phyloP scores from a whole-genome alignment of 2,113 vertebrate genomes.

The Diglossa brunneiventris region DNA sequence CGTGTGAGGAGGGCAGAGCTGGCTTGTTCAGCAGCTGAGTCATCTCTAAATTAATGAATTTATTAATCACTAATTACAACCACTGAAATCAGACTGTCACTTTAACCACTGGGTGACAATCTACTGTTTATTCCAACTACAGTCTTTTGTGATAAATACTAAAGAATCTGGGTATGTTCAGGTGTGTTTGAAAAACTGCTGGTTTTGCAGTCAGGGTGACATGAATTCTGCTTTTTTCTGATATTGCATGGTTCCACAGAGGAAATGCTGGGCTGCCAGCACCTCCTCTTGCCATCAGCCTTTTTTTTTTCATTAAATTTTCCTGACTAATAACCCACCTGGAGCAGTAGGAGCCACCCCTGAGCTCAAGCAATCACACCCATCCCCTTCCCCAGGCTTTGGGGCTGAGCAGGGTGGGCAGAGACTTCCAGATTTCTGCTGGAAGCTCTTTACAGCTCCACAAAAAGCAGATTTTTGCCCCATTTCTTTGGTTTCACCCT shows the following conservation, averaged over 20 bases:
- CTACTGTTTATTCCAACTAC: background rate
- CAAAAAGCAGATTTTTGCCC: background rate
- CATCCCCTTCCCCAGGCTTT: background rate
- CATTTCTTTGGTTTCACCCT: background rate
- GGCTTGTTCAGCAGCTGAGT: background rate
- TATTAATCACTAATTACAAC: background rate
- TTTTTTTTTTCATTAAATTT: background rate
- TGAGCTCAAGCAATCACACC: background rate
- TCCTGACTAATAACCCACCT: slow-evolving; percentile 4
- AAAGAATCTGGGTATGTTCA: background rate
- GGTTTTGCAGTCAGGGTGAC: background rate
- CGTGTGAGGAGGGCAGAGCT: background rate
- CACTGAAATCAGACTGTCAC: background rate
- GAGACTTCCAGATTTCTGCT: background rate
- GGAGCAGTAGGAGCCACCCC: background rate
- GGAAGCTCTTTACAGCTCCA: background rate
- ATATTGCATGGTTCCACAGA: background rate
- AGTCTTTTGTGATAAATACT: background rate
- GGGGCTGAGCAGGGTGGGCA: background rate
- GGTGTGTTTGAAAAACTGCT: background rate
- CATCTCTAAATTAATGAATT: background rate
- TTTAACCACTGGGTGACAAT: background rate
- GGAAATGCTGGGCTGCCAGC: background rate
- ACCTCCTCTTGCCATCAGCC: background rate
- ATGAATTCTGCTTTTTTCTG: background rate